Conservation (phyloP, 2,113 vertebrate species). For the Hippocampus abdominalis region DNA sequence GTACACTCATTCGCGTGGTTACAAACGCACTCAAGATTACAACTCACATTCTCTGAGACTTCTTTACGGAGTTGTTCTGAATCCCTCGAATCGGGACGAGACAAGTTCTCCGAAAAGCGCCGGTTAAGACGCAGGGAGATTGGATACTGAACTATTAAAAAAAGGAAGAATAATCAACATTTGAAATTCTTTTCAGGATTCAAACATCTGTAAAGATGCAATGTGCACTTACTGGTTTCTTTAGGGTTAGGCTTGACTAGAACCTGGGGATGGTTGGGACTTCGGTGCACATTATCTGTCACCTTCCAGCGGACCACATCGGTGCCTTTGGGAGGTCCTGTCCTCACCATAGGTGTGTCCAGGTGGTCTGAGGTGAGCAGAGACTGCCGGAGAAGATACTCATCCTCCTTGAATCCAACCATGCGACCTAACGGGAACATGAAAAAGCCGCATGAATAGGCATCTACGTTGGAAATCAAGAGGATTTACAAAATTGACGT, state of each 20-base stretch:
- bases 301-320: slow-evolving; percentile 91
- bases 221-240: slow-evolving; percentile 76
- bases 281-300: slow-evolving; percentile 87
- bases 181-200: not conserved
- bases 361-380: slow-evolving; percentile 85
- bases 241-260: slow-evolving; percentile 74
- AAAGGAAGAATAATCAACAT: not conserved
- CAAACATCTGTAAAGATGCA: not conserved
- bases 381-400: slow-evolving; percentile 88
- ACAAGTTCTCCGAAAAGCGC: slow-evolving; percentile 81
- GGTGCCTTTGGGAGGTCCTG: slow-evolving; percentile 80
- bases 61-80: slow-evolving; percentile 81
- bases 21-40: not conserved
- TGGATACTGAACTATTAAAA: slow-evolving; percentile 79
- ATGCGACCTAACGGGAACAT: slow-evolving; percentile 76
- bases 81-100: slow-evolving; percentile 76
- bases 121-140: slow-evolving; percentile 85
- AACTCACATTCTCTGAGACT: slow-evolving; percentile 86
- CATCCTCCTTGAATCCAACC: slow-evolving; percentile 94
- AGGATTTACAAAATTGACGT: not conserved
- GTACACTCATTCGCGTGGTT: not conserved
- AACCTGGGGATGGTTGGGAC: slow-evolving; percentile 57
- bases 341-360: slow-evolving; percentile 89
- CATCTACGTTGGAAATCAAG: not conserved
- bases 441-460: not conserved